Percentiles rank a stretch among this genome's conserved stretches.
Evolutionary conservation across 2,113 vertebrate species (phyloP).

Genomic region (Oncorhynchus clarkii): DNA sequence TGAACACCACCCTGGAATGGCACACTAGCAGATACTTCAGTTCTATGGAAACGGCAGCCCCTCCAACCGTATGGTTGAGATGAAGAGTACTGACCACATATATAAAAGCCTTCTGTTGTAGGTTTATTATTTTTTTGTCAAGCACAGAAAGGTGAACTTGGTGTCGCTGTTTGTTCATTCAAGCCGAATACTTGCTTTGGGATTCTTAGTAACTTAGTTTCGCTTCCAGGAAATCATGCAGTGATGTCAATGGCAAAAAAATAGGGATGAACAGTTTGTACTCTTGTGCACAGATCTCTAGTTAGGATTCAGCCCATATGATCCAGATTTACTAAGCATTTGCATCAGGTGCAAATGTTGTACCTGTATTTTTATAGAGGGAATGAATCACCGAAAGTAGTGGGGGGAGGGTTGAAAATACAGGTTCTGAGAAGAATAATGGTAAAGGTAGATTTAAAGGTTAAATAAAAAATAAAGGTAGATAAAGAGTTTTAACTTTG

Average conservation of each 20-base stretch:
- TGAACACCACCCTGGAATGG: background rate
- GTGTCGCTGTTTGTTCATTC: background rate
- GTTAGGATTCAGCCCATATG: background rate
- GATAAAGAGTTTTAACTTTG: background rate
- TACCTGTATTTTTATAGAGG: background rate
- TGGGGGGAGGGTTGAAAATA: background rate
- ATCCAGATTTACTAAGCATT: background rate
- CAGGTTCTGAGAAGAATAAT: background rate
- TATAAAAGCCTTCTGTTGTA: background rate
- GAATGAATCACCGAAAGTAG: background rate
- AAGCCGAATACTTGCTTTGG: background rate
- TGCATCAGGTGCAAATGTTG: background rate
- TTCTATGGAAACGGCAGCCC: constrained; percentile 60
- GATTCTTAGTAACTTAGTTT: background rate
- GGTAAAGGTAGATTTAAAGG: background rate
- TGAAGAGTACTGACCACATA: background rate
- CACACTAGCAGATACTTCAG: background rate
- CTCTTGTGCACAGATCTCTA: background rate
- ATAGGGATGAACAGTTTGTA: background rate
- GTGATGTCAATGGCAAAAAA: background rate
- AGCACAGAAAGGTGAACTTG: background rate
- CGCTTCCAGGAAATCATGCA: background rate
- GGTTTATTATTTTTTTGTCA: background rate
- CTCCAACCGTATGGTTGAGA: constrained; percentile 21
- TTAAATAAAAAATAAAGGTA: background rate